Percentiles rank a stretch among this genome's conserved stretches.
phyloP scores from a whole-genome alignment of 2,113 vertebrate species.

The Lichenostomus cassidix region DNA sequence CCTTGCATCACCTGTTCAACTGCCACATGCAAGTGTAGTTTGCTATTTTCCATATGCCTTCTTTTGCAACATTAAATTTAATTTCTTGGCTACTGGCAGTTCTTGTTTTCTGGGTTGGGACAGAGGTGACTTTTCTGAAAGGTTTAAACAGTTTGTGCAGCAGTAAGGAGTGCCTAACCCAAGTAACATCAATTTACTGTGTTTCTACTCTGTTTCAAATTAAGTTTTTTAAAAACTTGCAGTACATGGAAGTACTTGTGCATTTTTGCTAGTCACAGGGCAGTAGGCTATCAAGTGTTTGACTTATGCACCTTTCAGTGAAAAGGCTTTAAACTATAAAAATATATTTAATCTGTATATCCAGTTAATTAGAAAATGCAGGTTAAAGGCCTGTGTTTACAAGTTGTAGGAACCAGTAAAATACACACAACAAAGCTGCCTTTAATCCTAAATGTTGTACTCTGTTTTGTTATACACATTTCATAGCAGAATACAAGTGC shows the following conservation, averaged over 20 bases:
- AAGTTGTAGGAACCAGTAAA: slow-evolving; percentile 30
- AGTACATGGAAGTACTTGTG: slow-evolving; percentile 33
- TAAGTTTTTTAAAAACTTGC: slow-evolving; percentile 41
- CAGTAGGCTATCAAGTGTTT: slow-evolving; percentile 13
- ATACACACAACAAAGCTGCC: slow-evolving; percentile 65
- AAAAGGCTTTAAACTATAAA: slow-evolving; percentile 53
- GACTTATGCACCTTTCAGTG: slow-evolving; percentile 17
- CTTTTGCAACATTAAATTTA: slow-evolving; percentile 63
- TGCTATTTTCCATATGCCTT: slow-evolving; percentile 54
- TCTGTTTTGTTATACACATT: not conserved
- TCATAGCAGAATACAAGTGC: slow-evolving; percentile 51
- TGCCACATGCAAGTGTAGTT: slow-evolving; percentile 73
- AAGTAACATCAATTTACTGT: slow-evolving; percentile 51
- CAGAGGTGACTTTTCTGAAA: slow-evolving; percentile 17
- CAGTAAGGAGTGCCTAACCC: slow-evolving; percentile 63
- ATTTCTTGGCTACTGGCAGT: slow-evolving; percentile 62
- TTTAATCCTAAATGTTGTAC: slow-evolving; percentile 61
- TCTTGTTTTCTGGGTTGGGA: slow-evolving; percentile 64
- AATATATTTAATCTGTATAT: slow-evolving; percentile 40
- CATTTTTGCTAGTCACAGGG: slow-evolving; percentile 43
- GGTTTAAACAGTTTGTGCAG: slow-evolving; percentile 46
- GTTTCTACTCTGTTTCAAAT: slow-evolving; percentile 64
- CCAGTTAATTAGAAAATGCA: slow-evolving; percentile 20
- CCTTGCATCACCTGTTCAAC: slow-evolving; percentile 60
- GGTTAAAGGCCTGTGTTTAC: slow-evolving; percentile 21